Evolutionary conservation across 1,140 invertebrate species (phyloP), one percentile per base, ranked within the genome.

Genomic region (Oncopodura yosiiana): DNA sequence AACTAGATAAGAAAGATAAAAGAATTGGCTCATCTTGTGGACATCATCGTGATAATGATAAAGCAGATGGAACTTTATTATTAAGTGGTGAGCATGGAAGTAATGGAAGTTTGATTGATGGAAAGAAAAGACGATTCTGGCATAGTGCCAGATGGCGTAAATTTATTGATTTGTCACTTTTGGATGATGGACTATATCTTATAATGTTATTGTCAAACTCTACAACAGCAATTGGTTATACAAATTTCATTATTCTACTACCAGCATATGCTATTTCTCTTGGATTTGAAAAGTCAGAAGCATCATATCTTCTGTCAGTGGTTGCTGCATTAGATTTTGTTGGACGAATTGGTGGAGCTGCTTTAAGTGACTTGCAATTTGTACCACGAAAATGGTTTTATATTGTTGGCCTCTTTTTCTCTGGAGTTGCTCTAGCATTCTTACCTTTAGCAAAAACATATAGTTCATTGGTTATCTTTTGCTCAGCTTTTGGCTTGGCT

Each of bases 171-270:
- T 66, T 83, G 0, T 76, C 79, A n/a, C 67, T 88, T 1, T 67
- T 89, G 0, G 81, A 77, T 67, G 84, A 88, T 67, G 83, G 84
- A 0, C 76, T 87, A 27, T 89, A 87, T 66, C 72, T 88, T 34
- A 79, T 88, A 3, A 86, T 89, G 43, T 67, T 88, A 16, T 80
- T 87, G 58, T 87, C 85, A 0, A 87, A 87, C 65, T 85, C 81
- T 23, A 86, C 85, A 0, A 86, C 83, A 57, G 86, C 85, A 2
- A 84, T 89, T 38, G 86, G 84, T 44, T 87, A 87, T 63, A 88
- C 86, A 0, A 89, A 90, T 67, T 87, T 88, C 54, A 81, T 87
- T 0, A 86, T 88, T 43, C 65, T 88, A 2, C 71, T 88, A 14
- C 85, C 86, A 3, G 75, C 78, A 0, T 88, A 87, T 67, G 85